Conservation (phyloP, 2,113 vertebrate genomes). For the Leucopsar rothschildi region DNA sequence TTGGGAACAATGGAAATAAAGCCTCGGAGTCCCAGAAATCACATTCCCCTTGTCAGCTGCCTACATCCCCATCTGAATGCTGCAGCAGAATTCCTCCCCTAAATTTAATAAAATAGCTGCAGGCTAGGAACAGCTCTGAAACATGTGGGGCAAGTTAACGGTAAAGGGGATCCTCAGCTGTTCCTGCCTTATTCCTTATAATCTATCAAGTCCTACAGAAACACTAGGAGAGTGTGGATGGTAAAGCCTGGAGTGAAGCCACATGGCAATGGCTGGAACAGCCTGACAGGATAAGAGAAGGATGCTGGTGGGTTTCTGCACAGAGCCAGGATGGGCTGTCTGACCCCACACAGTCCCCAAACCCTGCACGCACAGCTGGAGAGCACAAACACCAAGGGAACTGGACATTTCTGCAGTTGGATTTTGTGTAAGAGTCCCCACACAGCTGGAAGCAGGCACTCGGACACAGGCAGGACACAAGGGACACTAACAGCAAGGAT, state of each 20-base stretch:
- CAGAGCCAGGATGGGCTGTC: neutral
- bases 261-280: neutral
- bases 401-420: neutral
- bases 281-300: neutral
- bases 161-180: neutral
- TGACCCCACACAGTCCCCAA: neutral
- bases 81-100: neutral
- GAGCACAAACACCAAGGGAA: neutral
- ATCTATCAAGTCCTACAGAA: neutral
- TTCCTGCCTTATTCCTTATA: neutral
- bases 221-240: fast-evolving
- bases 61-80: neutral
- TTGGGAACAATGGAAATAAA: neutral
- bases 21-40: neutral
- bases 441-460: neutral
- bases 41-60: fast-evolving
- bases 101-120: neutral
- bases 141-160: neutral
- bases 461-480: neutral
- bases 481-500: neutral
- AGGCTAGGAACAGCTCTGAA: neutral
- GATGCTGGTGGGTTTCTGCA: neutral
- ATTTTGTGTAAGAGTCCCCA: fast-evolving
- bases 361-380: neutral
- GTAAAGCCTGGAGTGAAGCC: neutral